A percentile compares a stretch with the other conserved stretches of the same genome.
These are phyloP conservation scores for Stichopus chloronotus DNA, from an alignment of 35 echinoderm and acorn worm genomes.

Conservation along the genomic window DNA sequence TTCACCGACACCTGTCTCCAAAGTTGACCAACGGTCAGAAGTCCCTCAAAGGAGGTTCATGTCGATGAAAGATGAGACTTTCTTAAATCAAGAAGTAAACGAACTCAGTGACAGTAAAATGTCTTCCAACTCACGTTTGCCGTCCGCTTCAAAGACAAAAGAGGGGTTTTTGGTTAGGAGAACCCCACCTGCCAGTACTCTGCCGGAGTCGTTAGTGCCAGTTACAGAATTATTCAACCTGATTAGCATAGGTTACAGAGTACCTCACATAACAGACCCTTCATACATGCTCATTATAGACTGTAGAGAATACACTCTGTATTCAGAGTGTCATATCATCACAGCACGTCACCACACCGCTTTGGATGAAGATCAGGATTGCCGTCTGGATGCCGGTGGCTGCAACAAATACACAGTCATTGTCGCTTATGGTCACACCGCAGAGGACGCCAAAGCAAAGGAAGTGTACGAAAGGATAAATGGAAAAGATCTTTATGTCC, in stretches of 20 bases:
- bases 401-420: slow-evolving; percentile 66
- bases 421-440: slow-evolving; percentile 77
- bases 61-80: no score
- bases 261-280: slow-evolving; percentile 76
- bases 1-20: background rate
- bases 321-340: slow-evolving; percentile 63
- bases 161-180: slow-evolving; percentile 58
- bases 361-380: slow-evolving; percentile 80
- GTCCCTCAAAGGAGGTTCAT: background rate
- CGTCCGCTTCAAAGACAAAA: slow-evolving; percentile 3
- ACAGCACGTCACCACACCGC: slow-evolving; percentile 79
- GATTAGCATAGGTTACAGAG: slow-evolving; percentile 70
- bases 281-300: slow-evolving; percentile 84
- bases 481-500: slow-evolving; percentile 50
- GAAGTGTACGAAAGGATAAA: slow-evolving; percentile 47
- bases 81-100: background rate
- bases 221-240: slow-evolving; percentile 79
- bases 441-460: background rate
- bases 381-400: slow-evolving; percentile 61
- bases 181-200: slow-evolving; percentile 12
- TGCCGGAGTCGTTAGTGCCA: slow-evolving; percentile 65
- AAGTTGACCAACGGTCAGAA: background rate
- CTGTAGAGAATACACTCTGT: slow-evolving; percentile 55
- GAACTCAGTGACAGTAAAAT: background rate
- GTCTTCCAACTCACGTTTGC: slow-evolving; percentile 29